phyloP scores from a whole-genome alignment of 2,113 vertebrate species.

The Scophthalmus maximus region DNA sequence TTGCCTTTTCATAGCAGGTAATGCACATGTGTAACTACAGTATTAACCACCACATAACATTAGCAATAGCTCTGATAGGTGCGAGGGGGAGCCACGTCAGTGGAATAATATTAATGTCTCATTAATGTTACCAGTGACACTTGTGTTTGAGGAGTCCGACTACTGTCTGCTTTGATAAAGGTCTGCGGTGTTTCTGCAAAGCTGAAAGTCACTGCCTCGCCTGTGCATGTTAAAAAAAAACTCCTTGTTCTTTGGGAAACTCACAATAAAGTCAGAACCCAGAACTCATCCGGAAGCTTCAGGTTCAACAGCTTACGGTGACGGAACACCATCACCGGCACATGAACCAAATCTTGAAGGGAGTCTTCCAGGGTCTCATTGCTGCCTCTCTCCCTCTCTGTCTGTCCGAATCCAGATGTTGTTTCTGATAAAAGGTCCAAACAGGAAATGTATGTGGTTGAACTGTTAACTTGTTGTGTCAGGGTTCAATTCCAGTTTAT shows the following conservation, averaged over 20 bases:
- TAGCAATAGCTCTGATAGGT: neutral
- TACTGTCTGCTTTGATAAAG: too few species aligned
- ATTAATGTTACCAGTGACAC: neutral
- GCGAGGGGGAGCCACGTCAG: neutral
- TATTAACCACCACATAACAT: too few species aligned
- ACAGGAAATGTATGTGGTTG: neutral
- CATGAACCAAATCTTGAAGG: slow-evolving; percentile 2
- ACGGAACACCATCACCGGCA: too few species aligned
- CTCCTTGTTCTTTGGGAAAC: neutral
- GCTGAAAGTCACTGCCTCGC: neutral
- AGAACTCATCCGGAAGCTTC: neutral
- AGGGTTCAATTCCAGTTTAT: neutral
- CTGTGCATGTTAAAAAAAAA: too few species aligned
- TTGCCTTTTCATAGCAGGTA: too few species aligned
- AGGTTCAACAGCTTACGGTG: neutral
- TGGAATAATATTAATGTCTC: neutral
- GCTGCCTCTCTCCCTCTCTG: neutral
- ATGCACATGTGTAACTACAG: neutral
- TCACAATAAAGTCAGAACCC: neutral
- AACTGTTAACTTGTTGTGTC: neutral
- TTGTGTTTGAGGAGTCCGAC: neutral
- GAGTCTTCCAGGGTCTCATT: neutral
- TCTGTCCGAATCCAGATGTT: neutral
- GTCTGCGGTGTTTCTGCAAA: neutral
- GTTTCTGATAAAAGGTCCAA: neutral